Evolutionary conservation across 2,113 vertebrate species (phyloP).

Genomic region (Bubo bubo): DNA sequence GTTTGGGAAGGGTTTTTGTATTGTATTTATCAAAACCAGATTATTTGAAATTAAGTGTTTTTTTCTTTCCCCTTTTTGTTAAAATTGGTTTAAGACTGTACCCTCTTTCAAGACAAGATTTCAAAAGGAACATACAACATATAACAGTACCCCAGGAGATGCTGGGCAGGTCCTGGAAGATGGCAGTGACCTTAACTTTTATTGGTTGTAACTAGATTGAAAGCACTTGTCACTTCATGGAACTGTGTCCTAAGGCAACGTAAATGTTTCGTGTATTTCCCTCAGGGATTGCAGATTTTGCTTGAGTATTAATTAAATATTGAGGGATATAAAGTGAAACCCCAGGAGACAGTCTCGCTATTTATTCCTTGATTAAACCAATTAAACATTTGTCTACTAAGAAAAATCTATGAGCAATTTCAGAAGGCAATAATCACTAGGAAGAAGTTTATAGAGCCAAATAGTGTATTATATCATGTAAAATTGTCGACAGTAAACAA

Average conservation of each 20-base stretch:
- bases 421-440: neutral
- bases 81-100: neutral
- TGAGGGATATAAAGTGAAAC: conserved; percentile 12
- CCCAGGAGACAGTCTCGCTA: neutral
- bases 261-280: neutral
- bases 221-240: neutral
- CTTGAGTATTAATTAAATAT: conserved; percentile 35
- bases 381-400: conserved; percentile 16
- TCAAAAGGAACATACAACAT: neutral
- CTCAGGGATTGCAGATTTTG: neutral
- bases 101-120: neutral
- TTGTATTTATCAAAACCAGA: neutral
- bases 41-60: neutral
- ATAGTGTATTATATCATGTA: neutral
- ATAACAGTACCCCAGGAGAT: neutral
- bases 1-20: neutral
- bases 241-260: neutral
- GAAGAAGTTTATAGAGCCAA: neutral
- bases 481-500: neutral
- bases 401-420: conserved; percentile 21
- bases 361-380: conserved; percentile 47
- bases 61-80: neutral
- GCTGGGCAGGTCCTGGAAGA: neutral
- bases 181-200: neutral
- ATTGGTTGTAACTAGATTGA: neutral